Evolutionary conservation across 2,113 vertebrate genomes (phyloP).

Genomic region (Cisticola juncidis): DNA sequence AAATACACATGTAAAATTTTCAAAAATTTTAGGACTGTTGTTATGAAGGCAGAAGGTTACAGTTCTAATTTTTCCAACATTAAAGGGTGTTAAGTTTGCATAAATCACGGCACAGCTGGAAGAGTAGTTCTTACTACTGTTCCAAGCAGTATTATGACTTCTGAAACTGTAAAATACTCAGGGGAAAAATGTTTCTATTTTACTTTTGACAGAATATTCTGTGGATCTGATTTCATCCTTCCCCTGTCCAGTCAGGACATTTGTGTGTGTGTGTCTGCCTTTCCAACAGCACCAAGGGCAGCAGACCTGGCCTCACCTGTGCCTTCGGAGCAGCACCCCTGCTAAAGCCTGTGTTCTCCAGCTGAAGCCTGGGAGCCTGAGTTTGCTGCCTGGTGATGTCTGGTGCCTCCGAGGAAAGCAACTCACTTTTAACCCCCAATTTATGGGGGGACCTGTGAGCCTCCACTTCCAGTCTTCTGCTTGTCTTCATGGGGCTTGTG

Average conservation of each 20-base stretch:
- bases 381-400: background rate
- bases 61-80: background rate
- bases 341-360: background rate
- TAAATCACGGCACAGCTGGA: background rate
- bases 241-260: background rate
- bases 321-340: background rate
- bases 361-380: background rate
- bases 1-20: background rate
- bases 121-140: background rate
- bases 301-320: fast-evolving
- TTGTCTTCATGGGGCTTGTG: background rate
- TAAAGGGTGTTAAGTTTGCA: background rate
- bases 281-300: background rate
- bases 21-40: background rate
- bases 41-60: background rate
- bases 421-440: background rate
- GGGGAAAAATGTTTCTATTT: background rate
- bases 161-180: fast-evolving
- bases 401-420: background rate
- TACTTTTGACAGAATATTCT: background rate
- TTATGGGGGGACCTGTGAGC: fast-evolving
- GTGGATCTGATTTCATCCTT: background rate
- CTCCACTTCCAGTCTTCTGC: background rate
- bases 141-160: background rate
- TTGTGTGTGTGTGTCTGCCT: too few relatives aligned